Base-by-base conservation (phyloP, 2,888 invertebrate species). In the Chironomus riparius region DNA sequence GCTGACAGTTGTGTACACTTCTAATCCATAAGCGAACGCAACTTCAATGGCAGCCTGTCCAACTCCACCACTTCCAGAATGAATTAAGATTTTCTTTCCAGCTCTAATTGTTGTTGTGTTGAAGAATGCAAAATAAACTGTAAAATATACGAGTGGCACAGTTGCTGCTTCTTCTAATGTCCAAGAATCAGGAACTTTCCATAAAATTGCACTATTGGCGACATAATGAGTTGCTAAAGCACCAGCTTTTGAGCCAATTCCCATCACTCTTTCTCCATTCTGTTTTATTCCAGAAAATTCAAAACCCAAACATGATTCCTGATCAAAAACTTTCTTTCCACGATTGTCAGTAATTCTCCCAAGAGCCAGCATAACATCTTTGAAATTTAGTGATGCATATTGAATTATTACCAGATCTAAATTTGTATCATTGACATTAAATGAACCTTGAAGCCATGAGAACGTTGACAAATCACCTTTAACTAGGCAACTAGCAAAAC, bases 381-480 rank as follows among this genome's bases (percentile, higher is more conserved):
- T 89, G 88, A 95, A 95, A 85, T 96, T 96, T 47, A 96, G 83
- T 0, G 93, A 87, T 0, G 92, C 83, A 80, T 91, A 93, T 79
- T 90, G 87, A 0, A 92, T 87, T 82, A 87, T 81, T 22, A 86
- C n/a, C n/a, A 68, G 4, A 2, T 38, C 15, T 21, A 28, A 5
- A n/a, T 68, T 47, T 7, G 15, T 0, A 68, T 38, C 21, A 68
- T 38, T 24, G 2, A 38, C 21, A 70, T 82, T 82, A 24, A 87
- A 79, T 0, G 87, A 85, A 0, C 92, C 92, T 83, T 96, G 90
- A 4, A 95, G 83, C 95, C 95, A 95, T 13, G 85, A 87, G 50
- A 98, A 81, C 1, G 94, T 91, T 0, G 93, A 91, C 75, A 98
- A 85, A 82, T 98, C 97, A 70, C 97, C 97, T 76, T 91, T 88